Evolutionary conservation across 2,888 invertebrate genomes (phyloP).

Genomic region (Scaptomyza cyrtandrae): DNA sequence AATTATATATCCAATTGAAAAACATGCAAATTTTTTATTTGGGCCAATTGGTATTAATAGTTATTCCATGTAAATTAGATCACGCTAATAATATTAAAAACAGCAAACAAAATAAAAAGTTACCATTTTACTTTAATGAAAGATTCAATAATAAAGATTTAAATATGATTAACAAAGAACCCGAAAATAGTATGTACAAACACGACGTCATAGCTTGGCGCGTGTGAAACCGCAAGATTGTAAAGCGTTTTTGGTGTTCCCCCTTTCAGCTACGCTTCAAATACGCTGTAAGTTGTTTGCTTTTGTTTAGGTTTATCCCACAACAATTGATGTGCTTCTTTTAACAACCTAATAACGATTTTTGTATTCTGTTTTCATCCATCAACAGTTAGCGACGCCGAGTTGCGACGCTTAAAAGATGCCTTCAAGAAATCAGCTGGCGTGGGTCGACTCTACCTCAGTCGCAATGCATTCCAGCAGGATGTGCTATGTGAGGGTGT

Average conservation of each 20-base stretch:
- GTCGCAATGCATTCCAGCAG: constrained; percentile 91
- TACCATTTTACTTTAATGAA: background rate
- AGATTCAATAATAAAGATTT: background rate
- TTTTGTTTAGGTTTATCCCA: constrained; percentile 33
- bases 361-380: background rate
- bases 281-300: constrained; percentile 14
- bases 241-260: constrained; percentile 34
- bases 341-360: constrained; percentile 1
- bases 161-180: background rate
- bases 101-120: background rate
- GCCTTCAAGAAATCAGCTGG: constrained; percentile 94
- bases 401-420: constrained; percentile 92
- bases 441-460: constrained; percentile 88
- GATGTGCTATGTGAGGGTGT: constrained; percentile 95
- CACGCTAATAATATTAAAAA: background rate
- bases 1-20: background rate
- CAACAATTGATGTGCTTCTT: constrained; percentile 9
- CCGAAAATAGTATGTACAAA: background rate
- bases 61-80: too few relatives aligned
- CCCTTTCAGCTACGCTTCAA: background rate
- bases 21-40: too few relatives aligned
- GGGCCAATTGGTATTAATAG: too few relatives aligned
- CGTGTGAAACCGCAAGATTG: constrained; percentile 30
- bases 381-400: constrained; percentile 90
- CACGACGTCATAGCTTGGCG: constrained; percentile 6